These are phyloP conservation scores for Drosophila nannoptera DNA, from an alignment of 1,140 invertebrate genomes.

Conservation along the genomic window DNA sequence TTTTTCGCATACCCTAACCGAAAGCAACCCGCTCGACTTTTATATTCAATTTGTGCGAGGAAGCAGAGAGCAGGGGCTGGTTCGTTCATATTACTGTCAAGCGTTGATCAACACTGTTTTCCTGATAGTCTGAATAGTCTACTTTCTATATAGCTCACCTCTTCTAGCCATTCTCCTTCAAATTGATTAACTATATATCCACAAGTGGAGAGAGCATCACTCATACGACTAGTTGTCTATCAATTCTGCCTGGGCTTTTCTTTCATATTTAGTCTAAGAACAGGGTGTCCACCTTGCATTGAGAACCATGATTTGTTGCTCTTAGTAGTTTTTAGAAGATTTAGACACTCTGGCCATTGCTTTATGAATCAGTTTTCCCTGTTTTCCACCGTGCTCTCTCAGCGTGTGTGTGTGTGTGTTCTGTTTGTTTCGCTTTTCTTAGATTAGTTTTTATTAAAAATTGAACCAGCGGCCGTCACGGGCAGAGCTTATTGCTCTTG, in stretches of 20 bases:
- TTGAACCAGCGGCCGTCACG: slow-evolving; percentile 60
- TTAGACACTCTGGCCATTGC: slow-evolving; percentile 49
- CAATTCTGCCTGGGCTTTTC: slow-evolving; percentile 14
- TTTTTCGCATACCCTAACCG: slow-evolving; percentile 18
- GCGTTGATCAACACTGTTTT: too few species aligned
- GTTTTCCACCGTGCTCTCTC: slow-evolving; percentile 37
- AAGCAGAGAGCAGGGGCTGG: neutral
- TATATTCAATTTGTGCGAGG: neutral
- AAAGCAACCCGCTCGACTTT: too few species aligned
- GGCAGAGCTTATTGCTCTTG: slow-evolving; percentile 70
- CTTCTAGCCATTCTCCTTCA: too few species aligned
- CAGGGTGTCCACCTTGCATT: slow-evolving; percentile 66
- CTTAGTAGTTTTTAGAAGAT: slow-evolving; percentile 57
- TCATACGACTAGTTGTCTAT: neutral
- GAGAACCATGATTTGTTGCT: slow-evolving; percentile 75
- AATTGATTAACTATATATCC: too few species aligned
- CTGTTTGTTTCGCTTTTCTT: slow-evolving; percentile 31
- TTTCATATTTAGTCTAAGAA: slow-evolving; percentile 58
- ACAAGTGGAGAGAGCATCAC: slow-evolving; percentile 18
- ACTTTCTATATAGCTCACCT: too few species aligned
- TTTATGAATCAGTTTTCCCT: slow-evolving; percentile 64
- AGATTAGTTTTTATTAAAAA: slow-evolving; percentile 66
- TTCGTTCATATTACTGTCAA: too few species aligned
- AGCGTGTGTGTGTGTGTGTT: slow-evolving; percentile 20
- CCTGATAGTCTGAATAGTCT: too few species aligned